Conservation (phyloP, 2,113 vertebrate genomes). For the Felis catus region DNA sequence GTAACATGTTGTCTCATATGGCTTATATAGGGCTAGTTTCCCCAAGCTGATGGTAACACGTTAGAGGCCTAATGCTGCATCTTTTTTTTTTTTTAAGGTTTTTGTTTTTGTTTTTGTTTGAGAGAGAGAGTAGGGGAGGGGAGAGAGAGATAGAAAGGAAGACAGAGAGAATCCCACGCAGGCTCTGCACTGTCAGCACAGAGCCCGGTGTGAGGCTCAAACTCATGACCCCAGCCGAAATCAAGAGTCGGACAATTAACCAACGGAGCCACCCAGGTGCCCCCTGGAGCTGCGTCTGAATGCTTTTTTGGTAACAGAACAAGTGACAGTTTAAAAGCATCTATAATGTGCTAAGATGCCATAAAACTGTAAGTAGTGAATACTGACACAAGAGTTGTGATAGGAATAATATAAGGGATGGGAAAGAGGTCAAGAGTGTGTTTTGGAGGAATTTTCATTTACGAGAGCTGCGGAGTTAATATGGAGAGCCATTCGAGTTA, state of each 20-base stretch:
- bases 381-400: background rate
- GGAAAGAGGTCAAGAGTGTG: background rate
- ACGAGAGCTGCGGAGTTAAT: background rate
- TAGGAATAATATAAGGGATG: background rate
- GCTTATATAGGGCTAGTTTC: background rate
- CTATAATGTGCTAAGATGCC: background rate
- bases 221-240: too few species aligned
- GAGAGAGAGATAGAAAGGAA: too few species aligned
- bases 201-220: too few species aligned
- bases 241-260: too few species aligned
- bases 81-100: background rate
- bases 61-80: background rate
- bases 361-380: background rate
- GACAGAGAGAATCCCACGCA: too few species aligned
- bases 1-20: fast-evolving
- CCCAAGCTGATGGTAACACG: background rate
- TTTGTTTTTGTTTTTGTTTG: too few species aligned
- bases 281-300: too few species aligned
- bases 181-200: too few species aligned
- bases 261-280: too few species aligned
- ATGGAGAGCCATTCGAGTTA: background rate
- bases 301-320: background rate
- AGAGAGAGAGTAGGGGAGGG: too few species aligned
- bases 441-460: background rate
- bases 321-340: background rate